Evolutionary conservation across 2,797 vertebrate species (phyloP).

Genomic region (Gadopsis marmoratus): DNA sequence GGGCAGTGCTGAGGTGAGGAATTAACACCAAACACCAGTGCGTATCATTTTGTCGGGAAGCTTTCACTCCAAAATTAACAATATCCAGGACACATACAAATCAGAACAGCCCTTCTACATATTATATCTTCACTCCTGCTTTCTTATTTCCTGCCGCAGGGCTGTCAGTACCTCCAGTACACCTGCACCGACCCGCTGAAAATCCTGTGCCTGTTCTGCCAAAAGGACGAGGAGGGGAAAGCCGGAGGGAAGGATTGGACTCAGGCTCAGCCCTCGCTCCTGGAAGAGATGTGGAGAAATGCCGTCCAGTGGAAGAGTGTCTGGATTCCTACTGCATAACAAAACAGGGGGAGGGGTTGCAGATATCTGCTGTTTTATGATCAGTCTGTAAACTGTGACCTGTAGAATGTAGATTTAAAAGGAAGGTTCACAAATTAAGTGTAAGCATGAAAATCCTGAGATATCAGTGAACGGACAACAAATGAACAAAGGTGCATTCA

Average conservation of each 20-base stretch:
- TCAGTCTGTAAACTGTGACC: neutral
- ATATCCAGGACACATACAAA: neutral
- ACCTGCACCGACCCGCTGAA: slow-evolving; percentile 82
- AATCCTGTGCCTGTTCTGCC: slow-evolving; percentile 76
- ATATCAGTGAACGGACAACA: neutral
- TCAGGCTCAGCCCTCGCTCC: slow-evolving; percentile 52
- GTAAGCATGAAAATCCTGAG: neutral
- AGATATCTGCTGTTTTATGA: neutral
- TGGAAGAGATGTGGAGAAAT: slow-evolving; percentile 84
- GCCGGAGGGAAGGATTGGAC: slow-evolving; percentile 66
- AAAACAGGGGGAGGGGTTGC: too few species aligned
- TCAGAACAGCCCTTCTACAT: neutral
- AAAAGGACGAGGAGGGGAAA: slow-evolving; percentile 42
- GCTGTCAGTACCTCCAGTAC: slow-evolving; percentile 85
- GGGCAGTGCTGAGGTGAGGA: slow-evolving; percentile 86
- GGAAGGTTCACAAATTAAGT: neutral
- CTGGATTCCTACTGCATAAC: slow-evolving; percentile 86
- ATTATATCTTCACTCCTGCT: neutral
- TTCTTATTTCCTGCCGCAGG: slow-evolving; percentile 63
- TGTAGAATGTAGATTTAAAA: neutral
- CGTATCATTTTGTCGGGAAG: neutral
- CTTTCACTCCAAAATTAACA: neutral
- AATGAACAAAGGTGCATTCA: neutral
- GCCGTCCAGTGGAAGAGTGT: slow-evolving; percentile 87
- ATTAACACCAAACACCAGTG: neutral